phyloP scores from a whole-genome alignment of 2,888 invertebrate species.

The Lycocerus yunnanus region DNA sequence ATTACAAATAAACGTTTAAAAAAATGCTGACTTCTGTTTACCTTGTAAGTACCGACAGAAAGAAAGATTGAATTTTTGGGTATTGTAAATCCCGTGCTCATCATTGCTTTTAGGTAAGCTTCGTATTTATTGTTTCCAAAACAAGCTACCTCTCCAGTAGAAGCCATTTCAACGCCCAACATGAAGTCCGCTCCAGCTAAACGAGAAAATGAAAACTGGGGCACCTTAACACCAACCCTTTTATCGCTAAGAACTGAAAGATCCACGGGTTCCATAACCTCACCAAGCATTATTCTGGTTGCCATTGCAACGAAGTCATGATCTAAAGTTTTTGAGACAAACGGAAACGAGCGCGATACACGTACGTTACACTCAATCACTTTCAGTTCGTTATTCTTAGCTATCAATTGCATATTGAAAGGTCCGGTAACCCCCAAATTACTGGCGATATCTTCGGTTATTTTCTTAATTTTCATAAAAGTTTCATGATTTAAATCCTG shows the following conservation, averaged over 20 bases:
- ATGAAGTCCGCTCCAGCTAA: constrained; percentile 97
- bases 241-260: constrained; percentile 73
- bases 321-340: constrained; percentile 97
- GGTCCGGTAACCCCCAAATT: constrained; percentile 94
- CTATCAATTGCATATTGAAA: constrained; percentile 98
- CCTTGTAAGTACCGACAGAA: constrained; percentile 96
- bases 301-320: constrained; percentile 98
- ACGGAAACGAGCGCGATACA: constrained; percentile 98
- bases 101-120: constrained; percentile 96
- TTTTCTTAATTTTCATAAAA: constrained; percentile 84
- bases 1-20: background rate
- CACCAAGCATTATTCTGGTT: constrained; percentile 89
- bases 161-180: constrained; percentile 99
- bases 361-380: constrained; percentile 99
- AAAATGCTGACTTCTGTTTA: constrained; percentile 52
- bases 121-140: constrained; percentile 98
- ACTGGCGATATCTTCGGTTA: constrained; percentile 86
- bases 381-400: constrained; percentile 94
- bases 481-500: constrained; percentile 95
- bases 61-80: constrained; percentile 92
- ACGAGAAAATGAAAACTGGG: constrained; percentile 97
- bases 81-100: constrained; percentile 96
- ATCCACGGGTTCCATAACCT: constrained; percentile 82
- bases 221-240: constrained; percentile 96
- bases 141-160: constrained; percentile 99